Evolutionary conservation across 2,113 vertebrate species (phyloP).

Genomic region (Antechinus stuartii): DNA sequence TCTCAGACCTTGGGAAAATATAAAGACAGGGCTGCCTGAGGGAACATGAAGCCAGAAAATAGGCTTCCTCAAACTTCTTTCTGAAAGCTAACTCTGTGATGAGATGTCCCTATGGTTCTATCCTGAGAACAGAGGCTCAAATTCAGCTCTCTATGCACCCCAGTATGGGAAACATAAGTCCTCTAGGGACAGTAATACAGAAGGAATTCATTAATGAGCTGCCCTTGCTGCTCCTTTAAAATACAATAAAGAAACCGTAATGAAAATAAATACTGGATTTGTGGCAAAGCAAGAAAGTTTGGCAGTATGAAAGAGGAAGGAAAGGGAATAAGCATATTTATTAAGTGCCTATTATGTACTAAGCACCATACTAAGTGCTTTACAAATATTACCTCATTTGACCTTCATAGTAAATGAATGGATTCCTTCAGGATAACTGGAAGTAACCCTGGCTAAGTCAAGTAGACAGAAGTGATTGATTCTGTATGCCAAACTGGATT

Average conservation of each 20-base stretch:
- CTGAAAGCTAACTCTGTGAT: conserved; percentile 21
- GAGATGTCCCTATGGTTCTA: conserved; percentile 10
- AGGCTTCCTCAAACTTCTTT: conserved; percentile 32
- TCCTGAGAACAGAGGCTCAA: conserved; percentile 5
- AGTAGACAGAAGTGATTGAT: not conserved
- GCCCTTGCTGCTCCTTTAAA: conserved; percentile 31
- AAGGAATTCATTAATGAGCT: not conserved
- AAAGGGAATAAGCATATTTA: not conserved
- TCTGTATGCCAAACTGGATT: not conserved
- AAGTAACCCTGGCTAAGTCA: not conserved
- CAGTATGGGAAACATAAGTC: not conserved
- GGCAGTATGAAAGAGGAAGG: not conserved
- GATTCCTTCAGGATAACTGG: not conserved
- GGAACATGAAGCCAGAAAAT: conserved; percentile 5
- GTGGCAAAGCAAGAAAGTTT: not conserved
- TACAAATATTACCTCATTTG: not conserved
- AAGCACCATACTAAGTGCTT: not conserved
- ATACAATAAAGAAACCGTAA: not conserved
- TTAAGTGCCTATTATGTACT: not conserved
- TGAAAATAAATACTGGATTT: not conserved
- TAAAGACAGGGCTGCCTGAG: not conserved
- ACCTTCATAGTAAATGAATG: not conserved
- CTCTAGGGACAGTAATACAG: conserved; percentile 4
- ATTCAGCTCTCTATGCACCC: not conserved
- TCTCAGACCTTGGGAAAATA: conserved; percentile 25